Evolutionary conservation across 2,888 invertebrate species (phyloP), one percentile per base, ranked within the genome.

Genomic region (Sarcophaga carnaria): DNA sequence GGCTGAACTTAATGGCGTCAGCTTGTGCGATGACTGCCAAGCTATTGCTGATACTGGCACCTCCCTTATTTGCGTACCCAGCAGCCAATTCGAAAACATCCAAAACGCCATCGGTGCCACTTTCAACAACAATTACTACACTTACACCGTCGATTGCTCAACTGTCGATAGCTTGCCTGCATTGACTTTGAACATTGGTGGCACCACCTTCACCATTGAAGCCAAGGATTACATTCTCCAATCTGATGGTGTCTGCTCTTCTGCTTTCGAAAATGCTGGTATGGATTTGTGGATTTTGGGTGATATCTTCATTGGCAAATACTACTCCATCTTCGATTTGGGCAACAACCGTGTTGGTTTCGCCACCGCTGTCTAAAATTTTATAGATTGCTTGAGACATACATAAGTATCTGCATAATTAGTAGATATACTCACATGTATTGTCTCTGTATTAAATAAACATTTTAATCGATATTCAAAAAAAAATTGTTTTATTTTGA

Each of bases 21-120:
- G 91, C 17, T 95, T 96, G 92, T 98, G 98, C 92, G 89, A 92
- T 1, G 92, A 95, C 90, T 99, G 99, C 93, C 95, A 97, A 94
- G 99, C 98, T 3, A 98, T 98, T 93, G 98, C 98, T 66, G 98
- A 98, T 94, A 98, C 98, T 71, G 98, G 98, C 90, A 99, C 99
- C 89, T 98, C 98, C 79, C 95, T 99, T 86, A 96, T 99, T 90
- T 98, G 97, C 90, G 98, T 98, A 62, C 99, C 99, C 20, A 91
- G 94, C 62, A 93, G 93, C 0, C 97, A 98, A 92, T 94, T 98
- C 87, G 14, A 49, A 12, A 66, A 49, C 54, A 60, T 83, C 20
- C 74, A 74, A 5, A 37, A n/a, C 14, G 74, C 67, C 20, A 85
- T 88, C 17, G 88, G 81, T 79, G 85, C 72, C 27, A 63, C 25